A percentile compares a stretch with the other conserved stretches of the same genome.
Conservation (phyloP, 2,797 vertebrate species). For the Molossus alvarezi region DNA sequence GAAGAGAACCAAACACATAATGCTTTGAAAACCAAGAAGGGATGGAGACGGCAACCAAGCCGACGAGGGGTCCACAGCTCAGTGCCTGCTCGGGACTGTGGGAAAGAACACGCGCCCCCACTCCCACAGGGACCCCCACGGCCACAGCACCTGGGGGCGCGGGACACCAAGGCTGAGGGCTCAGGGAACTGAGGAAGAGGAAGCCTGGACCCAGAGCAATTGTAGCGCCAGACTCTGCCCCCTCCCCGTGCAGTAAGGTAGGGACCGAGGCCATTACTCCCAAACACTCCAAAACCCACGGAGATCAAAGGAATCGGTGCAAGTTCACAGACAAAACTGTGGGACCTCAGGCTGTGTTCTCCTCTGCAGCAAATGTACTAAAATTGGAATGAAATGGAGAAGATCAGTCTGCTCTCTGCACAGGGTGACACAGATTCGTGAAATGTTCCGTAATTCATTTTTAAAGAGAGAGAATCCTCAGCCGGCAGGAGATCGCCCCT, state of each 20-base stretch:
- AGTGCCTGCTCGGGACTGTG: background rate
- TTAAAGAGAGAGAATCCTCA: background rate
- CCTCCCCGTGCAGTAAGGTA: background rate
- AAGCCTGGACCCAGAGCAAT: too few species aligned
- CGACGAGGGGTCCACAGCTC: rapidly evolving
- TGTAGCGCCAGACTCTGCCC: rapidly evolving
- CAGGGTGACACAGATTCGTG: background rate
- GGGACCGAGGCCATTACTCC: background rate
- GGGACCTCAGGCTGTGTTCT: background rate
- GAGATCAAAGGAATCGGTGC: background rate
- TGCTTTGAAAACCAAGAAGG: background rate
- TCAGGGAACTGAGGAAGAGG: background rate
- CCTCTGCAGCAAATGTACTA: background rate
- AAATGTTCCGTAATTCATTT: background rate
- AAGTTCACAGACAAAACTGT: background rate
- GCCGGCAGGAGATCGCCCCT: background rate
- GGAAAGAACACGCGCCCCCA: background rate
- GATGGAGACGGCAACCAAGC: background rate
- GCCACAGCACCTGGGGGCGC: background rate
- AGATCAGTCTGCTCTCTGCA: background rate
- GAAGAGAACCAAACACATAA: background rate
- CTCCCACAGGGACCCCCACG: background rate
- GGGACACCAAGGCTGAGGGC: background rate
- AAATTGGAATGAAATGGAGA: background rate
- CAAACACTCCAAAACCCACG: background rate